Conservation (phyloP, 2,888 invertebrate genomes). For the Mimas tiliae region DNA sequence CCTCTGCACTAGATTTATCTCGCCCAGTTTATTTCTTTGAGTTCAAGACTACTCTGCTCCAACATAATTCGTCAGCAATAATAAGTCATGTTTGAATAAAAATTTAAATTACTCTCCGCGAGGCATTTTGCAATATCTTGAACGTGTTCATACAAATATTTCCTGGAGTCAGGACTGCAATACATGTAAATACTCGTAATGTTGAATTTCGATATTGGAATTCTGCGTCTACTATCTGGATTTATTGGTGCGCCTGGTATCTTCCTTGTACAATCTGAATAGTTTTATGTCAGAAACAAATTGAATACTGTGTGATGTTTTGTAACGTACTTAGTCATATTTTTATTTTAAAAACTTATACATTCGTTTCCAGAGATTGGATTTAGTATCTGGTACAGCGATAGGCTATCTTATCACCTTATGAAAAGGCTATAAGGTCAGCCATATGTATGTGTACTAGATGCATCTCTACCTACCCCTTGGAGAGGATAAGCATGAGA, state of each 20-base stretch:
- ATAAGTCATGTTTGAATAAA: constrained; percentile 5
- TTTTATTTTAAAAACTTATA: too few species aligned
- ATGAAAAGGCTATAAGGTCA: too few species aligned
- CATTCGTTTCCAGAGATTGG: too few species aligned
- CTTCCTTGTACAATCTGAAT: constrained; percentile 11
- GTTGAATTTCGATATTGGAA: constrained; percentile 56
- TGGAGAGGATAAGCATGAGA: too few species aligned
- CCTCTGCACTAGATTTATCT: constrained; percentile 61
- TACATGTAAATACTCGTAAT: constrained; percentile 48
- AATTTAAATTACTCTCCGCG: constrained; percentile 23
- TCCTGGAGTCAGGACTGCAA: constrained; percentile 36
- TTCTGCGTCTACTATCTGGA: constrained; percentile 53
- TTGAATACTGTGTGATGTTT: constrained; percentile 2
- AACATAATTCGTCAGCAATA: constrained; percentile 10
- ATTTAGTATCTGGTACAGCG: too few species aligned
- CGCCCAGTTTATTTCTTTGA: constrained; percentile 44
- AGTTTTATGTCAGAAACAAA: not conserved
- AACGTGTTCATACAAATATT: constrained; percentile 36
- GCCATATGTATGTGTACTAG: too few species aligned
- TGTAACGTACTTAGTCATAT: not conserved
- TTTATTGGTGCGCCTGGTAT: constrained; percentile 47
- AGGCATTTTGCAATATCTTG: constrained; percentile 32
- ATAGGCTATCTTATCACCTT: too few species aligned
- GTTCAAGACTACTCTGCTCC: constrained; percentile 23
- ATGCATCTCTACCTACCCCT: too few species aligned